Conservation (phyloP, 2,113 vertebrate genomes). For the Cyprinodon tularosa region DNA sequence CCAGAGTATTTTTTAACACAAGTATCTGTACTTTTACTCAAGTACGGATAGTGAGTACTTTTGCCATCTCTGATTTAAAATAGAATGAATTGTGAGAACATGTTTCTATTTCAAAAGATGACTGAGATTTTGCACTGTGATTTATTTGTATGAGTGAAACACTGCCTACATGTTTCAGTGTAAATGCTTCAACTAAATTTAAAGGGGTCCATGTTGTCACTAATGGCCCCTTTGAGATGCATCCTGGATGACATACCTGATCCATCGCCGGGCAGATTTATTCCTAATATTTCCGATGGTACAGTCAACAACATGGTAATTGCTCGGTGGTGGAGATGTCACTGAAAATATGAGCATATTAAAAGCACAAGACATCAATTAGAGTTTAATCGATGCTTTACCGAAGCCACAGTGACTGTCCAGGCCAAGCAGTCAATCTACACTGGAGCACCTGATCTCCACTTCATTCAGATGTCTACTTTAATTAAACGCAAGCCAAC, state of each 20-base stretch:
- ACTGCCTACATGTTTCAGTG: conserved; percentile 31
- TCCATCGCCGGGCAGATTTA: conserved; percentile 27
- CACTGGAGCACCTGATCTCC: conserved; percentile 34
- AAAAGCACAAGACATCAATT: conserved; percentile 34
- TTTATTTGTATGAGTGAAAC: conserved; percentile 46
- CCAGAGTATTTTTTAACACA: no score
- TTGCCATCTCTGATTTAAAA: no score
- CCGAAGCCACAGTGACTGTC: conserved; percentile 25
- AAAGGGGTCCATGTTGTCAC: conserved; percentile 14
- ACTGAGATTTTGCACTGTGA: conserved; percentile 28
- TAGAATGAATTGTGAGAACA: conserved; percentile 11
- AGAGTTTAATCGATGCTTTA: conserved; percentile 40
- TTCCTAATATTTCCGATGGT: conserved; percentile 41
- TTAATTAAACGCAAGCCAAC: conserved; percentile 19
- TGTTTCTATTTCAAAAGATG: conserved; percentile 40
- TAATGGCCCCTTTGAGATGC: conserved; percentile 30
- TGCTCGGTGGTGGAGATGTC: background rate
- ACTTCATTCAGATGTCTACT: conserved; percentile 12
- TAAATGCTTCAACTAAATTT: conserved; percentile 32
- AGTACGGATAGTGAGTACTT: no score
- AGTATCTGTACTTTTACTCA: no score
- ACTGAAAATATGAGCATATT: conserved; percentile 28
- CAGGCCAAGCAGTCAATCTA: conserved; percentile 9
- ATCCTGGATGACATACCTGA: conserved; percentile 55
- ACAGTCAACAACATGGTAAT: conserved; percentile 46